Evolutionary conservation across 2,113 vertebrate genomes (phyloP).

Genomic region (Pristiophorus japonicus): DNA sequence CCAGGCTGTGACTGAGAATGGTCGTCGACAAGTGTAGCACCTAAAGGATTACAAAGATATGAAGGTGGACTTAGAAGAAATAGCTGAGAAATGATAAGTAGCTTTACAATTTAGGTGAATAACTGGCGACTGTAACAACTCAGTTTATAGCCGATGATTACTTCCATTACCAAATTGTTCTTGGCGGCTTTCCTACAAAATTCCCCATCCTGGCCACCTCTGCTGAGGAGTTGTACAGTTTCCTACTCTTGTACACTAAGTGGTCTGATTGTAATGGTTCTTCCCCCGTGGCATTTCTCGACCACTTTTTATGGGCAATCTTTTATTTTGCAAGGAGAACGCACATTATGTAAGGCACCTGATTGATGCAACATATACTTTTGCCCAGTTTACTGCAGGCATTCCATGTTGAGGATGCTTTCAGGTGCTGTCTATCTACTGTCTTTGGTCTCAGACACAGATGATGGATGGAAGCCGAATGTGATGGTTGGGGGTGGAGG

Average conservation of each 20-base stretch:
- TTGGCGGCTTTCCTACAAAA: not conserved
- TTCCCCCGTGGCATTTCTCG: not conserved
- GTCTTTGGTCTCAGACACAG: not conserved
- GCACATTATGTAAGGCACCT: not conserved
- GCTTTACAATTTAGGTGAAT: not conserved
- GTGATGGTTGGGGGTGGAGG: not conserved
- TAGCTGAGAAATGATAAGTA: not conserved
- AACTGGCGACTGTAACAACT: not conserved
- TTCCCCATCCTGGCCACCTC: not conserved
- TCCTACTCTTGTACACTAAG: not conserved
- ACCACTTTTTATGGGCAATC: not conserved
- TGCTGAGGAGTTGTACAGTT: not conserved
- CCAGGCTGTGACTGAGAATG: not conserved
- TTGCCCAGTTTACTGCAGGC: not conserved
- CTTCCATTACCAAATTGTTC: not conserved
- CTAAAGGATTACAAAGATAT: not conserved
- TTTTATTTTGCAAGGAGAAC: not conserved
- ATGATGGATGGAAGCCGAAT: not conserved
- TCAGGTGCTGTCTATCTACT: not conserved
- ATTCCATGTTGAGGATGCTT: not conserved
- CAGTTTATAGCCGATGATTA: not conserved
- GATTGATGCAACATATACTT: not conserved
- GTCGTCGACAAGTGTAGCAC: not conserved
- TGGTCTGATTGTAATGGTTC: not conserved
- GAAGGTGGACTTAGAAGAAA: not conserved